A percentile compares a stretch with the other conserved stretches of the same genome.
These are phyloP conservation scores for Dasysyrphus tricinctus DNA, from an alignment of 2,888 invertebrate species.

Conservation along the genomic window DNA sequence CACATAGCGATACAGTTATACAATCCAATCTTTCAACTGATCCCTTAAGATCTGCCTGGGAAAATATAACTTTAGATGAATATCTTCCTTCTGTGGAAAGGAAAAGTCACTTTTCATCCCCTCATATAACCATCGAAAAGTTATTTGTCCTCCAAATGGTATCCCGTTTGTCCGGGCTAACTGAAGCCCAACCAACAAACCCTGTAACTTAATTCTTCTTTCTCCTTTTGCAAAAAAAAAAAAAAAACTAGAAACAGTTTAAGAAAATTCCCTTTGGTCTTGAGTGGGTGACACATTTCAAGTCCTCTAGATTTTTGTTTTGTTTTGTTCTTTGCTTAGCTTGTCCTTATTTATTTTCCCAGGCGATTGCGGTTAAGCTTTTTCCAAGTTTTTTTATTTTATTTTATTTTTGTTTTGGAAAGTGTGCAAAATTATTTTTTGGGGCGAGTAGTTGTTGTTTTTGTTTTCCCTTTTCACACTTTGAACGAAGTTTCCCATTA, in stretches of 20 bases:
- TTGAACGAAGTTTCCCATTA: constrained; percentile 41
- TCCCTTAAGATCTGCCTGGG: constrained; percentile 60
- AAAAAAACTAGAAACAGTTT: constrained; percentile 15
- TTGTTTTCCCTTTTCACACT: constrained; percentile 57
- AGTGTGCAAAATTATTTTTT: constrained; percentile 55
- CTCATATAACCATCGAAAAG: constrained; percentile 42
- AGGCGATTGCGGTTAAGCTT: constrained; percentile 55
- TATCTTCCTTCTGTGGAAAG: constrained; percentile 44
- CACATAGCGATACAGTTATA: constrained; percentile 45
- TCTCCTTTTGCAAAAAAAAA: background rate
- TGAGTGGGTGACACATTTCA: constrained; percentile 55
- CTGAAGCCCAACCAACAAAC: constrained; percentile 41
- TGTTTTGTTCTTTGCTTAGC: constrained; percentile 20
- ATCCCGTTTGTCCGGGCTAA: constrained; percentile 20
- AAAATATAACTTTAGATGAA: constrained; percentile 58
- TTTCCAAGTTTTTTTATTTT: constrained; percentile 3
- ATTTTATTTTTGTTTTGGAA: constrained; percentile 25
- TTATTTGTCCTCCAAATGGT: constrained; percentile 18
- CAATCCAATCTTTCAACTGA: constrained; percentile 57
- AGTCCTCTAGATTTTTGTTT: constrained; percentile 31
- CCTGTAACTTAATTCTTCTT: constrained; percentile 53
- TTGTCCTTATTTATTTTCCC: constrained; percentile 33
- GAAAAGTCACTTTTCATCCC: constrained; percentile 52
- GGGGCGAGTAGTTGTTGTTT: constrained; percentile 31
- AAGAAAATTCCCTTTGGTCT: constrained; percentile 41